Evolutionary conservation across 2,113 vertebrate genomes (phyloP), one percentile per base, ranked within the genome.

Genomic region (Oostethus manadensis): DNA sequence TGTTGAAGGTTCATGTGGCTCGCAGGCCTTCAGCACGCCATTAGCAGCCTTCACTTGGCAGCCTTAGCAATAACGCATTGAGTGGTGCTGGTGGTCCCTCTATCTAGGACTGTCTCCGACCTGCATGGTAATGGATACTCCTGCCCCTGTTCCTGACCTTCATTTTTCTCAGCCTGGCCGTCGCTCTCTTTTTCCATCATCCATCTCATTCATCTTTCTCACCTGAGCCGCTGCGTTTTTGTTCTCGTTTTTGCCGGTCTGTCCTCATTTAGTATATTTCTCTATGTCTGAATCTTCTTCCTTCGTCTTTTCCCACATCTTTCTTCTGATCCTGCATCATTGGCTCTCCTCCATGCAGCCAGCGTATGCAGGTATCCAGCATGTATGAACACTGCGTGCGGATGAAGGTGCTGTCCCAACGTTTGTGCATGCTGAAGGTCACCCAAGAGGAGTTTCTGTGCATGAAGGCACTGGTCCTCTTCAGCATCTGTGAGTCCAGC

Each of bases 371-470:
- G 71, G 92, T 93, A 46, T 98, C 96, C 77, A 88, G 92, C 23
- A 97, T 98, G 96, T 98, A 97, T 76, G 95, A 94, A 58, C 93
- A 97, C 38, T 98, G 96, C 18, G 71, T 98, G 73, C 78, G 92
- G 74, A 96, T 98, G 94, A 89, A 91, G 60, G 88, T 93, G 64
- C 91, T 98, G 16, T 94, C 95, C 18, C 93, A 96, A 76, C 90
- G 94, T 72, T 94, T 98, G 4, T 92, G 91, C 40, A 90, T 90
- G 87, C 92, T 98, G 56, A 93, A 94, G 79, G 92, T 98, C 86
- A 94, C 94, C 0, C 92, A 92, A 48, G 94, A 98, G 78, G 96
- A 98, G 88, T 98, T 96, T 64, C 92, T 98, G 71, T 98, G 96
- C 67, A 98, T 98, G 95, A 98, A 98, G 79, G 94, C 93, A 51